A percentile compares a stretch with the other conserved stretches of the same genome.
These are phyloP conservation scores for Psophia crepitans DNA, from an alignment of 2,113 vertebrate genomes.

Conservation along the genomic window DNA sequence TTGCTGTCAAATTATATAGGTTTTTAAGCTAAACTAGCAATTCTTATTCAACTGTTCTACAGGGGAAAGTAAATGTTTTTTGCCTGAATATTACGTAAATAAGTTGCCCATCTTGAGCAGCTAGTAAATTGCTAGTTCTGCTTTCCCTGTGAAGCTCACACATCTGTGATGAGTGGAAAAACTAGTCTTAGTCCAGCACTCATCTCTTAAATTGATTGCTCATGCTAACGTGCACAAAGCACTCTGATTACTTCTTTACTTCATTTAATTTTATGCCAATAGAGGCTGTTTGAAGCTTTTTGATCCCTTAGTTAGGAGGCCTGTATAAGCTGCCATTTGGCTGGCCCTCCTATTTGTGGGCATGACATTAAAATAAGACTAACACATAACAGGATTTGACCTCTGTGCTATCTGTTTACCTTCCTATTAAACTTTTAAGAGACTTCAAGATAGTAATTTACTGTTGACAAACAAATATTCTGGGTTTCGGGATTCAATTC, in stretches of 20 bases:
- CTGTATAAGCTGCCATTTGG: not conserved
- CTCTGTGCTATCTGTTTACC: not conserved
- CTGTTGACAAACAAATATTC: not conserved
- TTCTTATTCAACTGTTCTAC: not conserved
- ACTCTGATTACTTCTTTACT: not conserved
- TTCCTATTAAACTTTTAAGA: not conserved
- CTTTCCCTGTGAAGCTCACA: not conserved
- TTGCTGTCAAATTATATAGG: not conserved
- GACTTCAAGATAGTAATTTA: not conserved
- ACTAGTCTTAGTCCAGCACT: not conserved
- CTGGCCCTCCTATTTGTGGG: not conserved
- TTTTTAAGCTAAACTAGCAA: not conserved
- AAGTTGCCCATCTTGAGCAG: not conserved
- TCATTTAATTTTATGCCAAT: not conserved
- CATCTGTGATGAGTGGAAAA: not conserved
- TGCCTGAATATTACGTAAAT: not conserved
- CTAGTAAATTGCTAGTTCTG: slow-evolving; percentile 12
- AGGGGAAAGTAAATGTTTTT: not conserved
- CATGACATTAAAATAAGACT: not conserved
- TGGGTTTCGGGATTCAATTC: not conserved
- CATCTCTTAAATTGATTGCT: not conserved
- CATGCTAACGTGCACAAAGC: not conserved
- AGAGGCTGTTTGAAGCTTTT: not conserved
- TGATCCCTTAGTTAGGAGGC: not conserved
- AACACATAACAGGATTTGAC: not conserved